A percentile compares a stretch with the other conserved stretches of the same genome.
Evolutionary conservation across 2,113 vertebrate species (phyloP).

Genomic region (Ictidomys tridecemlineatus): DNA sequence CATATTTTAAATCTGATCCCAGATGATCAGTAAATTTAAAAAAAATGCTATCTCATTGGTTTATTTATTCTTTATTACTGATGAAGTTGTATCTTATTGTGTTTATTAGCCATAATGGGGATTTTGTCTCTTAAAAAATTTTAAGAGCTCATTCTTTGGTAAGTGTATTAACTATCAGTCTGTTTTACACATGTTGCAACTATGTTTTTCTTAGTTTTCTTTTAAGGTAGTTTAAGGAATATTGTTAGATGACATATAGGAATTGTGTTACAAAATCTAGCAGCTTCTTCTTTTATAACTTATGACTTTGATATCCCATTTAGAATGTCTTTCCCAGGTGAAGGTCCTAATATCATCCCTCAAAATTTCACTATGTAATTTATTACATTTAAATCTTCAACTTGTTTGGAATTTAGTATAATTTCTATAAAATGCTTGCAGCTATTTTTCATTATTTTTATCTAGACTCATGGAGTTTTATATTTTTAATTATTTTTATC

Average conservation of each 20-base stretch:
- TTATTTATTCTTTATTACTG: conserved; percentile 30
- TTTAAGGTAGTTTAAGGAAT: conserved; percentile 27
- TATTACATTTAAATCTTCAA: conserved; percentile 59
- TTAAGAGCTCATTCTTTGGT: background rate
- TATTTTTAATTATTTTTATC: conserved; percentile 37
- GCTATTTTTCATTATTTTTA: conserved; percentile 57
- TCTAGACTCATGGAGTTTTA: background rate
- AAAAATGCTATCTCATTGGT: background rate
- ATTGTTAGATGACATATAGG: conserved; percentile 3
- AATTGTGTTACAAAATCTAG: conserved; percentile 37
- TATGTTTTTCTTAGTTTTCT: background rate
- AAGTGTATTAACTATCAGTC: background rate
- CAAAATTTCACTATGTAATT: conserved; percentile 19
- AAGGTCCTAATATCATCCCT: conserved; percentile 52
- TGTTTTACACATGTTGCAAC: background rate
- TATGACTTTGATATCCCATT: conserved; percentile 30
- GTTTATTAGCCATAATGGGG: background rate
- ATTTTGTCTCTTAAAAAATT: background rate
- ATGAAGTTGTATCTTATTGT: conserved; percentile 15
- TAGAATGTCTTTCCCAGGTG: conserved; percentile 29
- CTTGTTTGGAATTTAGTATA: conserved; percentile 51
- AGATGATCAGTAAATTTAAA: background rate
- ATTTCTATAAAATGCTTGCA: conserved; percentile 48
- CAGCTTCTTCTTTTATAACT: conserved; percentile 33
- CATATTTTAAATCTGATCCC: conserved; percentile 6